Evolutionary conservation across 2,888 invertebrate genomes (phyloP), one percentile per base, ranked within the genome.

Genomic region (Atherix ibis): DNA sequence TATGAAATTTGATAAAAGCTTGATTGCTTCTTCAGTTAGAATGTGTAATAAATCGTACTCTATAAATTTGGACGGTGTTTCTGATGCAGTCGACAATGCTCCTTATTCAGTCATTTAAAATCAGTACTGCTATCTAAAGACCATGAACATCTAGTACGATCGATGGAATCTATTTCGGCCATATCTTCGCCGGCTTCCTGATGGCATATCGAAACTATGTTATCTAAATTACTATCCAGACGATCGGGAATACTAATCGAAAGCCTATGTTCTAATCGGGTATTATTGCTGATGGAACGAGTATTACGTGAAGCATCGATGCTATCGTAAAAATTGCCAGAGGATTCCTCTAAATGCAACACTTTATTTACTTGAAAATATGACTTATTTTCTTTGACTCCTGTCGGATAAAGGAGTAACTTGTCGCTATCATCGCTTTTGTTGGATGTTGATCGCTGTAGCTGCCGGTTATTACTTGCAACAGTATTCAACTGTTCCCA

Each of bases 291-390:
- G n/a, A n/a, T n/a, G n/a, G n/a, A n/a, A n/a, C n/a, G n/a, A 37
- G 26, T 28, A n/a, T 27, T 34, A 18, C 34, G 32, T 12, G 38
- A 35, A 41, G 39, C 19, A 30, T 46, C 46, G 22, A 46, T 46
- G 24, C 44, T 44, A 36, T 46, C 46, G 35, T 40, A 46, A 35
- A 44, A 46, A 31, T 42, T 31, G 24, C 34, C 37, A 3, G 38
- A 38, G 4, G 30, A 27, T n/a, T 37, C 31, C 12, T 39, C 33
- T 4, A 29, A 32, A 35, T 45, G 40, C 2, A 36, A 31, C n/a
- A 41, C 36, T 33, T 44, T 43, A 24, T 43, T 44, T 9, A 45
- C 43, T n/a, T 37, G 36, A 31, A 43, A 45, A 22, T 34, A 39
- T 13, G 35, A 19, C 28, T 37, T 34, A 26, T 36, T 39, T 17